phyloP scores from a whole-genome alignment of 2,888 invertebrate genomes.

The Teleiodes luculella region DNA sequence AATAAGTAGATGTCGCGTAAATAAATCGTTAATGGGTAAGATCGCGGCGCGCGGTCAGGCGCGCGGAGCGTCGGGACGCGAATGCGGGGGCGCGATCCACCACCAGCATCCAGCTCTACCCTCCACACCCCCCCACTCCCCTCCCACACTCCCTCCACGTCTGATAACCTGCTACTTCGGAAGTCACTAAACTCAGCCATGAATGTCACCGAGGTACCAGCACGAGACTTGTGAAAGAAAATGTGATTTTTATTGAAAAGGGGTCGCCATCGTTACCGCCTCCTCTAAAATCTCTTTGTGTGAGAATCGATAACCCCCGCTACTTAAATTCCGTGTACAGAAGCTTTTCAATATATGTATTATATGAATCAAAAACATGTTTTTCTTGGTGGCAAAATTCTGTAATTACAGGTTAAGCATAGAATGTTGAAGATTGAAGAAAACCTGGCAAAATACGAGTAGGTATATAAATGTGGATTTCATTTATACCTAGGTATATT shows the following conservation, averaged over 20 bases:
- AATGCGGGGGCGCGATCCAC: slow-evolving; percentile 61
- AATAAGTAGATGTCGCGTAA: slow-evolving; percentile 53
- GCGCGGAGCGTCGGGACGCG: slow-evolving; percentile 57
- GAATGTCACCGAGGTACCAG: slow-evolving; percentile 68
- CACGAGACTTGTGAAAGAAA: slow-evolving; percentile 66
- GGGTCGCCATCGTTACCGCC: slow-evolving; percentile 38
- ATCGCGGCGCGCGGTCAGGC: slow-evolving; percentile 53
- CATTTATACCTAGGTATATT: no score
- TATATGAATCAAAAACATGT: neutral
- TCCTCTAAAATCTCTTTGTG: slow-evolving; percentile 36
- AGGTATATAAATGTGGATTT: no score
- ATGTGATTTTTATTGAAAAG: slow-evolving; percentile 72
- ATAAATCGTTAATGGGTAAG: slow-evolving; percentile 40
- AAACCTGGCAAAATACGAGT: no score
- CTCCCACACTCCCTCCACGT: slow-evolving; percentile 43
- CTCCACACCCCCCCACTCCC: slow-evolving; percentile 49
- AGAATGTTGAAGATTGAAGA: no score
- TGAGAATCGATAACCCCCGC: slow-evolving; percentile 2
- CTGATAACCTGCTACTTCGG: slow-evolving; percentile 78
- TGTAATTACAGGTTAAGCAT: no score
- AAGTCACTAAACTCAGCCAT: slow-evolving; percentile 75
- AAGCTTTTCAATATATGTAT: neutral
- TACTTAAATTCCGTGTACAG: neutral
- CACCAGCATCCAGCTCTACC: slow-evolving; percentile 59
- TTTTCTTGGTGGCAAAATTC: no score